Evolutionary conservation across 2,888 invertebrate genomes (phyloP).

Genomic region (Nemotelus pantherinus): DNA sequence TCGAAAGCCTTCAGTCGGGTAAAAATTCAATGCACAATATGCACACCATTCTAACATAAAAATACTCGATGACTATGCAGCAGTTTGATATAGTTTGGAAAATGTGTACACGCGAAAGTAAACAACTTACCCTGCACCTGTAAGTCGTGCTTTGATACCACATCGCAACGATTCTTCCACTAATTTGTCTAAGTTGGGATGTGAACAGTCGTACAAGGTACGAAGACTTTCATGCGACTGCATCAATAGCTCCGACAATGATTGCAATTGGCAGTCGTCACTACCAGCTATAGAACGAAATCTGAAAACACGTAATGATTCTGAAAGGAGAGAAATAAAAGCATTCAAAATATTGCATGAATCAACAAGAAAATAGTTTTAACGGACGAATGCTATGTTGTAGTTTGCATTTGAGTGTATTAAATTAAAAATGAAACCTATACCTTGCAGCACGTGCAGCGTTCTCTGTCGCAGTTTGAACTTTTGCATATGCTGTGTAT

Average conservation of each 20-base stretch:
- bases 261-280: slow-evolving; percentile 65
- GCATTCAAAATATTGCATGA: no score
- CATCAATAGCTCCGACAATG: slow-evolving; percentile 85
- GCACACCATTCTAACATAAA: no score
- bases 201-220: slow-evolving; percentile 92
- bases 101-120: no score
- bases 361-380: neutral
- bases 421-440: no score
- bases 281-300: slow-evolving; percentile 74
- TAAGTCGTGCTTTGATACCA: slow-evolving; percentile 84
- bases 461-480: slow-evolving; percentile 88
- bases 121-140: slow-evolving; percentile 83
- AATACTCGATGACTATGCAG: no score
- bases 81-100: no score
- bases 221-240: slow-evolving; percentile 88
- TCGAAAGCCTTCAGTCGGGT: no score
- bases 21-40: no score
- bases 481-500: slow-evolving; percentile 70
- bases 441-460: slow-evolving; percentile 85
- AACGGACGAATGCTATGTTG: neutral
- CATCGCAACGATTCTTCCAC: slow-evolving; percentile 77
- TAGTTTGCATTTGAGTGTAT: no score
- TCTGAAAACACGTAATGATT: slow-evolving; percentile 83
- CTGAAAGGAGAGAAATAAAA: slow-evolving; percentile 65
- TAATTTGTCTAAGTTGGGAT: slow-evolving; percentile 83